Percentiles rank a stretch among this genome's conserved stretches.
phyloP scores from a whole-genome alignment of 2,888 invertebrate species.

The Sturmia bella region DNA sequence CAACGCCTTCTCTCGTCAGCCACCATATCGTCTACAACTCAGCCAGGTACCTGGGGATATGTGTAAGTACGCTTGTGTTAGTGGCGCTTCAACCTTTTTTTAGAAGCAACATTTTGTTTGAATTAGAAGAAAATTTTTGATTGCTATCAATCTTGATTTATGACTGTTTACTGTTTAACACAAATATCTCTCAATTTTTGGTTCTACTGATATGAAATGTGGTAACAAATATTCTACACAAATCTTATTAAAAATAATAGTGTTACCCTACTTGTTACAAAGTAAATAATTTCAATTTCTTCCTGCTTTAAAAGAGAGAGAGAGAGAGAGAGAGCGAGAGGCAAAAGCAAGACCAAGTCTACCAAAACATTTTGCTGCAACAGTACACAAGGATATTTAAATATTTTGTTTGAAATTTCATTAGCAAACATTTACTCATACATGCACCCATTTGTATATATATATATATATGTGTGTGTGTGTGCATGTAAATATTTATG shows the following conservation, averaged over 20 bases:
- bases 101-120: too few species aligned
- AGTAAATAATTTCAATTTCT: conserved; percentile 41
- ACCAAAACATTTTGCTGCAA: neutral
- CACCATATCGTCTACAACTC: too few species aligned
- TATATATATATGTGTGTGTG: too few species aligned
- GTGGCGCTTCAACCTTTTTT: too few species aligned
- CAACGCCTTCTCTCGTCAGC: too few species aligned
- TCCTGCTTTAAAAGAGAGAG: neutral
- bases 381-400: conserved; percentile 4
- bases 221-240: conserved; percentile 9
- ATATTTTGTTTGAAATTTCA: conserved; percentile 28
- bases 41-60: too few species aligned
- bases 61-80: too few species aligned
- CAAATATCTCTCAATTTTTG: neutral
- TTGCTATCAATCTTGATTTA: too few species aligned
- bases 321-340: neutral
- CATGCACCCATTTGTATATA: too few species aligned
- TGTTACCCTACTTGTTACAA: conserved; percentile 38
- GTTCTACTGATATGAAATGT: conserved; percentile 2
- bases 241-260: conserved; percentile 45
- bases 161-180: conserved; percentile 13
- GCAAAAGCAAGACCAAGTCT: neutral
- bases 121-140: too few species aligned
- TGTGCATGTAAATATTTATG: too few species aligned
- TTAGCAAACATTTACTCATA: neutral